phyloP scores from a whole-genome alignment of 1,140 invertebrate species.

The Acromyrmex echinatior region DNA sequence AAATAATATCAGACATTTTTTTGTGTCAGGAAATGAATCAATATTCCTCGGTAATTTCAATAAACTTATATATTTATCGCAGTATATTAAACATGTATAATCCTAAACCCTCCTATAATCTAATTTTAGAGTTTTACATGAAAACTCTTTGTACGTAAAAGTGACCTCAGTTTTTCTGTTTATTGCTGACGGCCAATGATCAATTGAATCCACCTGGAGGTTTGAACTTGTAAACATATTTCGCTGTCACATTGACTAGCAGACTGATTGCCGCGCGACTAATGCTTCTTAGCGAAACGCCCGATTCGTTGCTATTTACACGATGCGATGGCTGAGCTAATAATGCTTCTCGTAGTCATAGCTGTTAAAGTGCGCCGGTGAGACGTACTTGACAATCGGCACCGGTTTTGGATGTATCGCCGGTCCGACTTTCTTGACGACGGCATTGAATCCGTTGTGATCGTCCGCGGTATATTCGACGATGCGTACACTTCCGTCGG shows the following conservation, averaged over 20 bases:
- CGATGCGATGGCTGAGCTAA: slow-evolving; percentile 31
- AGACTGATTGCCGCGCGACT: neutral
- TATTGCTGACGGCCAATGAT: neutral
- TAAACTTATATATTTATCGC: slow-evolving; percentile 19
- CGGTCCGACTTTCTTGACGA: slow-evolving; percentile 86
- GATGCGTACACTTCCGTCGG: slow-evolving; percentile 87
- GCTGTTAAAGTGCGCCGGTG: slow-evolving; percentile 82
- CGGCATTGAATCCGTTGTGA: slow-evolving; percentile 87
- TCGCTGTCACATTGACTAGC: slow-evolving; percentile 11
- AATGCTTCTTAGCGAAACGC: slow-evolving; percentile 22
- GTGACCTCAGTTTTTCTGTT: neutral
- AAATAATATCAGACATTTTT: neutral
- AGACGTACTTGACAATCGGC: slow-evolving; percentile 81
- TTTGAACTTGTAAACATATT: neutral
- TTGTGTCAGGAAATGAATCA: neutral
- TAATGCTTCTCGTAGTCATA: slow-evolving; percentile 84
- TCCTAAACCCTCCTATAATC: neutral
- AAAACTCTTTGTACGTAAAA: slow-evolving; percentile 1
- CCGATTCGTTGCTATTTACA: slow-evolving; percentile 53
- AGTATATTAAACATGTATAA: slow-evolving; percentile 7
- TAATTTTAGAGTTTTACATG: neutral
- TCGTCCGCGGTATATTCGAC: slow-evolving; percentile 87
- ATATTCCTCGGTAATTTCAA: neutral
- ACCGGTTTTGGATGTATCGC: slow-evolving; percentile 83
- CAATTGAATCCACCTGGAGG: neutral